These are phyloP conservation scores for Bombycilla garrulus DNA, from an alignment of 2,113 vertebrate species.

Conservation along the genomic window DNA sequence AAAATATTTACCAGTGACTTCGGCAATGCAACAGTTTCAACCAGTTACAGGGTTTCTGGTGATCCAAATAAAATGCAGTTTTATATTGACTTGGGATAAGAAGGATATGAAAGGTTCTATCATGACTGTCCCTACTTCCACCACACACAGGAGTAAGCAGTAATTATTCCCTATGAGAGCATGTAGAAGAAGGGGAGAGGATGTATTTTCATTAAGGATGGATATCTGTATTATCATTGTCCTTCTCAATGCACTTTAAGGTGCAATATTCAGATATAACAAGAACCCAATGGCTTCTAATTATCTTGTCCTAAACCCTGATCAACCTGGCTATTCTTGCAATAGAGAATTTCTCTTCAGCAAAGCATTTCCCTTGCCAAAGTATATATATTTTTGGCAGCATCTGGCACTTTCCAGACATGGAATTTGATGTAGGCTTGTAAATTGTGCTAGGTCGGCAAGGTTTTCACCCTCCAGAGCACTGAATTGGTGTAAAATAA, in stretches of 20 bases:
- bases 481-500: conserved; percentile 69
- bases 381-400: conserved; percentile 72
- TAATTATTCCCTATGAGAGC: not conserved
- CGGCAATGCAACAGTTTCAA: not conserved
- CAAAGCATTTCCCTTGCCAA: conserved; percentile 73
- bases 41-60: too few species aligned
- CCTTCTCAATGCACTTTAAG: not conserved
- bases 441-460: conserved; percentile 74
- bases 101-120: not conserved
- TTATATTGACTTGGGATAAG: not conserved
- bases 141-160: not conserved
- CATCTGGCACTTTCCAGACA: conserved; percentile 54
- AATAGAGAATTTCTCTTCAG: conserved; percentile 65
- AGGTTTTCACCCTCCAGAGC: conserved; percentile 53
- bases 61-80: not conserved
- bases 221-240: not conserved
- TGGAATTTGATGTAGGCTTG: conserved; percentile 74
- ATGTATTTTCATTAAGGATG: not conserved
- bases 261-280: conserved; percentile 9
- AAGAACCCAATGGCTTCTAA: conserved; percentile 43
- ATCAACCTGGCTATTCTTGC: conserved; percentile 64
- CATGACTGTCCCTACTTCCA: not conserved
- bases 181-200: not conserved
- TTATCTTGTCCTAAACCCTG: conserved; percentile 68
- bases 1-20: not conserved